Conservation (phyloP, 2,113 vertebrate species). For the Seriola rivoliana region DNA sequence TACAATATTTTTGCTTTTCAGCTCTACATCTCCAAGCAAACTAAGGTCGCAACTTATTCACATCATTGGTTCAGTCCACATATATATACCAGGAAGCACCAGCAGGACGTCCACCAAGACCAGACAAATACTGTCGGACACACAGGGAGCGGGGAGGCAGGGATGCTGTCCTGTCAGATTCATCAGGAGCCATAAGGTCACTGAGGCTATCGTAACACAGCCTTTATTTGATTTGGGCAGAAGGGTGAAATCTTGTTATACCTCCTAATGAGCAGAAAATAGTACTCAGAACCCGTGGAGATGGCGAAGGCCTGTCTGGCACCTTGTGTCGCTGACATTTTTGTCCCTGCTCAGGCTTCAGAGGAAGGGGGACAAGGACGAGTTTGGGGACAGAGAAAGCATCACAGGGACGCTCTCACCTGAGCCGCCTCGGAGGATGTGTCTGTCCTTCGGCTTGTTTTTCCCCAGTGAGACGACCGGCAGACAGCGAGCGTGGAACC, state of each 20-base stretch:
- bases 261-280: conserved; percentile 71
- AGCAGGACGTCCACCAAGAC: neutral
- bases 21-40: neutral
- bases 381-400: conserved; percentile 14
- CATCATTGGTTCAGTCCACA: neutral
- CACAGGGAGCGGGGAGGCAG: neutral
- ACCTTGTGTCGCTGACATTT: conserved; percentile 57
- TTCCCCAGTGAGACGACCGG: neutral
- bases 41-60: neutral
- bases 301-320: conserved; percentile 50
- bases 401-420: conserved; percentile 6
- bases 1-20: neutral
- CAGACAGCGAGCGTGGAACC: conserved; percentile 17
- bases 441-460: conserved; percentile 9
- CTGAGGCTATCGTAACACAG: conserved; percentile 45
- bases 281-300: conserved; percentile 11
- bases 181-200: conserved; percentile 63
- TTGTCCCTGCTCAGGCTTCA: conserved; percentile 41
- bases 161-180: conserved; percentile 41
- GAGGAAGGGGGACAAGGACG: conserved; percentile 28
- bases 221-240: conserved; percentile 65
- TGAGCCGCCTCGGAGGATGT: neutral
- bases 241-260: conserved; percentile 71
- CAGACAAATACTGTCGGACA: conserved; percentile 24
- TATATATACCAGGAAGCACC: neutral